Evolutionary conservation across 2,888 invertebrate genomes (phyloP).

Genomic region (Escarpia spicata): DNA sequence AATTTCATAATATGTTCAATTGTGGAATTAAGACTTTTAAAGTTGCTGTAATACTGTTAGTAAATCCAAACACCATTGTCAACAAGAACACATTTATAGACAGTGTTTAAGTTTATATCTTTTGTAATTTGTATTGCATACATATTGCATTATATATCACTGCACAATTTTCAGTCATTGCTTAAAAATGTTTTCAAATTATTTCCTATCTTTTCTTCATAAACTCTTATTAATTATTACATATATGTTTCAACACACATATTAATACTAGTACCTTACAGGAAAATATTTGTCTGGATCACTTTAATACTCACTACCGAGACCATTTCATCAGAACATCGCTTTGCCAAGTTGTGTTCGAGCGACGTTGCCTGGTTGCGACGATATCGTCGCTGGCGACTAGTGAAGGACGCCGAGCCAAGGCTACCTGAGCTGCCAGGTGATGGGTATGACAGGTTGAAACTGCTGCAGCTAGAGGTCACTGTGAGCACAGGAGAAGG

Average conservation of each 20-base stretch:
- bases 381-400: slow-evolving; percentile 70
- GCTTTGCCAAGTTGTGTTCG: slow-evolving; percentile 62
- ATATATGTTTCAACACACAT: no score
- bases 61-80: not conserved
- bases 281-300: not conserved
- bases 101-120: not conserved
- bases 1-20: not conserved
- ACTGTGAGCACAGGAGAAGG: slow-evolving; percentile 43
- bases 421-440: slow-evolving; percentile 56
- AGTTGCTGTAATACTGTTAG: not conserved
- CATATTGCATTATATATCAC: no score
- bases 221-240: no score
- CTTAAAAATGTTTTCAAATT: not conserved
- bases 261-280: no score
- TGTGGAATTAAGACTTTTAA: not conserved
- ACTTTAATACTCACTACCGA: not conserved
- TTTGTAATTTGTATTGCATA: not conserved
- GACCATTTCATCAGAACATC: slow-evolving; percentile 37
- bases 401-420: slow-evolving; percentile 68
- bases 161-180: not conserved
- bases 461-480: slow-evolving; percentile 58
- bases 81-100: not conserved
- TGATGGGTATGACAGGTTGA: slow-evolving; percentile 55
- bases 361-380: slow-evolving; percentile 71
- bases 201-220: not conserved